Percentiles rank a stretch among this genome's conserved stretches.
Evolutionary conservation across 2,797 vertebrate genomes (phyloP).

Genomic region (Myotis myotis): DNA sequence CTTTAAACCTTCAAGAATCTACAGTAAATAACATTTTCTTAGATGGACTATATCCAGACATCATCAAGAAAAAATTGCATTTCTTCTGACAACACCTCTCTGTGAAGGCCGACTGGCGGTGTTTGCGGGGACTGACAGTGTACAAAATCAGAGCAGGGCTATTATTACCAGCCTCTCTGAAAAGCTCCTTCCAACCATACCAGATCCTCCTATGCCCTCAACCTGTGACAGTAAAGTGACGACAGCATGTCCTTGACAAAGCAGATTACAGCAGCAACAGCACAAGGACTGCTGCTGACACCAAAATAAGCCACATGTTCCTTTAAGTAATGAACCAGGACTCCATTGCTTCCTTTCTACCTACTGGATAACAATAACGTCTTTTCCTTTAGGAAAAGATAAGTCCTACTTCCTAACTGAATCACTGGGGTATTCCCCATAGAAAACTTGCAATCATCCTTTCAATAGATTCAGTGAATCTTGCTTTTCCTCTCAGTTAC

Average conservation of each 20-base stretch:
- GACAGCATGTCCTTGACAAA: rapidly evolving
- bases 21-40: neutral
- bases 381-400: neutral
- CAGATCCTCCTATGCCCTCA: neutral
- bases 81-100: neutral
- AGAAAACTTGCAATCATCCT: neutral
- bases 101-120: neutral
- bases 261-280: neutral
- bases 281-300: neutral
- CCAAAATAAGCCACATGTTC: rapidly evolving
- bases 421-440: neutral
- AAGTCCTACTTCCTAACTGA: neutral
- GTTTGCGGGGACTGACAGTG: neutral
- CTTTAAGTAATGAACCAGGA: neutral
- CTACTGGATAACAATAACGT: neutral
- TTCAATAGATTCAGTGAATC: neutral
- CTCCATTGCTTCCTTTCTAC: neutral
- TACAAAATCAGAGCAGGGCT: neutral
- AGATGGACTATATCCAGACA: neutral
- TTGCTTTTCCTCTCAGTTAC: neutral
- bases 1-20: neutral
- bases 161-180: neutral
- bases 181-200: neutral
- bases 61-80: neutral
- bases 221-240: neutral